Conservation (phyloP, 1,140 invertebrate genomes). For the Drosophila navojoa region DNA sequence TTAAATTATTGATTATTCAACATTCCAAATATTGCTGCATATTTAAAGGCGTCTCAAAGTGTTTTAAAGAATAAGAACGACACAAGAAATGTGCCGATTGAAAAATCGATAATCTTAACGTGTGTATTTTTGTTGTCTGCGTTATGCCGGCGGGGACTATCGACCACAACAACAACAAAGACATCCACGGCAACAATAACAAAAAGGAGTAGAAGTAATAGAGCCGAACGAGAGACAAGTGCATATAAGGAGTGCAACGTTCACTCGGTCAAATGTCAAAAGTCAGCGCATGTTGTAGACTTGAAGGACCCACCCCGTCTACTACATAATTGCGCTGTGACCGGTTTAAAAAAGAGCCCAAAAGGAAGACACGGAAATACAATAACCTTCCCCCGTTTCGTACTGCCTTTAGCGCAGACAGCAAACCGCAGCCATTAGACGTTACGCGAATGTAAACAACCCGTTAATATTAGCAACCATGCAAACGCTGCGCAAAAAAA, state of each 20-base stretch:
- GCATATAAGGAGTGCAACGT: constrained; percentile 22
- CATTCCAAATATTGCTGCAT: constrained; percentile 28
- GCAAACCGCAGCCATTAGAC: constrained; percentile 65
- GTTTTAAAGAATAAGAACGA: constrained; percentile 29
- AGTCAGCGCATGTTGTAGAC: constrained; percentile 34
- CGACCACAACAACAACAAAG: constrained; percentile 58
- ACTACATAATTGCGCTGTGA: constrained; percentile 21
- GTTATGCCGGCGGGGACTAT: constrained; percentile 61
- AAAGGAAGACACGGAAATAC: not conserved
- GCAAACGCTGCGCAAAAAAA: constrained; percentile 95
- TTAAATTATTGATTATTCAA: constrained; percentile 42
- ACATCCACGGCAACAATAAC: constrained; percentile 45
- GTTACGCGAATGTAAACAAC: constrained; percentile 70
- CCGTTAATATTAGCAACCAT: constrained; percentile 85
- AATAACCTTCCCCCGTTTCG: constrained; percentile 1
- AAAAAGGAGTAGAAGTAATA: constrained; percentile 12
- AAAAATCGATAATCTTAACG: constrained; percentile 70
- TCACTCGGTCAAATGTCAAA: constrained; percentile 44
- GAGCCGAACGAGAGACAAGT: constrained; percentile 15
- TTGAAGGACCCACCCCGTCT: constrained; percentile 7
- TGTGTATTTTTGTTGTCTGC: constrained; percentile 41
- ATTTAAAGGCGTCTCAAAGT: constrained; percentile 60
- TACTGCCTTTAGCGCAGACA: constrained; percentile 35
- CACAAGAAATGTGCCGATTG: constrained; percentile 52
- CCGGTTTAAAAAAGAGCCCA: constrained; percentile 6